Percentiles rank a stretch among this genome's conserved stretches.
These are phyloP conservation scores for Diogma glabrata DNA, from an alignment of 2,888 invertebrate species.

Conservation along the genomic window DNA sequence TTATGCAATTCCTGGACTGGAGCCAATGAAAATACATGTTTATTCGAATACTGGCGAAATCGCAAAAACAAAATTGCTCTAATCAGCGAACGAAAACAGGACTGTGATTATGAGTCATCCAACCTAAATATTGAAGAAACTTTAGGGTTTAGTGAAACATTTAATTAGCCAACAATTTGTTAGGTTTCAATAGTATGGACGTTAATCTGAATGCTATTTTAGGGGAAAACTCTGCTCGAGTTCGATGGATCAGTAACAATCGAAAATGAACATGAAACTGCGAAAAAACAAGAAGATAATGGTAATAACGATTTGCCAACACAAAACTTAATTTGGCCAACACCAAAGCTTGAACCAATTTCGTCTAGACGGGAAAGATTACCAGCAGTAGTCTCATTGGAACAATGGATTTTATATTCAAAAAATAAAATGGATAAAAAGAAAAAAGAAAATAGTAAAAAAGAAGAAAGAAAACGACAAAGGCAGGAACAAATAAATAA, in stretches of 20 bases:
- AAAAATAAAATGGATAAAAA: background rate
- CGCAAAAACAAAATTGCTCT: background rate
- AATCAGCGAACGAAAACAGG: background rate
- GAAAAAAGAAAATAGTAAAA: no score
- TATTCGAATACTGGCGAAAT: no score
- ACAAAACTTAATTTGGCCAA: background rate
- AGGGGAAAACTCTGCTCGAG: background rate
- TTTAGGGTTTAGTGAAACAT: no score
- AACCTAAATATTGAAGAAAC: background rate
- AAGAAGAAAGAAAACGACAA: no score
- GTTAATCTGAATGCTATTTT: no score
- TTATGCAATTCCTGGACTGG: background rate
- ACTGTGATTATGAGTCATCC: background rate
- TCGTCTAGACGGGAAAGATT: background rate
- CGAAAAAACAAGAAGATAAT: background rate
- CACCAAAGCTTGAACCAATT: background rate
- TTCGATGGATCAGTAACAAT: background rate
- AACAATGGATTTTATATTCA: conserved; percentile 2
- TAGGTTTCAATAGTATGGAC: no score
- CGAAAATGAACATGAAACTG: background rate
- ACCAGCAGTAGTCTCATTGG: background rate
- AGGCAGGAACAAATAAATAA: no score
- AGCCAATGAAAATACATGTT: no score
- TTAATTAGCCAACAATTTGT: no score
- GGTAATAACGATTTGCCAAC: background rate